These are phyloP conservation scores for Spodoptera frugiperda DNA, from an alignment of 1,140 invertebrate genomes.

Conservation along the genomic window DNA sequence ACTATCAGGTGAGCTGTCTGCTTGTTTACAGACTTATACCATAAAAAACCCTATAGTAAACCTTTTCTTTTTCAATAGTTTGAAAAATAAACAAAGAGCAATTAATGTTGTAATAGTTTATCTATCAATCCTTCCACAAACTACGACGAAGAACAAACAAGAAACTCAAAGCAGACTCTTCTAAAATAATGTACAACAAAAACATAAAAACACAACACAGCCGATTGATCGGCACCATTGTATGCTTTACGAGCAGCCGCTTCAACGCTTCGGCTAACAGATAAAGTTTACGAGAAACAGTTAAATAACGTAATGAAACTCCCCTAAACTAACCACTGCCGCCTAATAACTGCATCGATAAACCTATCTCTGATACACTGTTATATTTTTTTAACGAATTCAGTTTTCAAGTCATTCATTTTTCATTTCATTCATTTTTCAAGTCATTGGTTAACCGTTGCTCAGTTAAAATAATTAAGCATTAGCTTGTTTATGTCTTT, in stretches of 20 bases:
- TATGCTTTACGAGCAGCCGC: conserved; percentile 37
- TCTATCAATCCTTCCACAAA: no score
- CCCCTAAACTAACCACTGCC: conserved; percentile 56
- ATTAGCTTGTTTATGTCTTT: no score
- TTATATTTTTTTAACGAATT: neutral
- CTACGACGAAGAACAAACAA: no score
- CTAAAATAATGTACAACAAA: no score
- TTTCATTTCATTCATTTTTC: neutral
- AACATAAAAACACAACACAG: neutral
- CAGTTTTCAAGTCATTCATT: neutral
- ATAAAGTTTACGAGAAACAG: conserved; percentile 65
- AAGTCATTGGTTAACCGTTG: neutral
- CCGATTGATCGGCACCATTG: conserved; percentile 50
- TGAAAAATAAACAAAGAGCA: no score
- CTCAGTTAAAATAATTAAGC: no score
- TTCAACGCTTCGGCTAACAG: conserved; percentile 48
- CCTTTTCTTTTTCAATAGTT: no score
- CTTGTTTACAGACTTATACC: no score
- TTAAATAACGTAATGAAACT: conserved; percentile 66
- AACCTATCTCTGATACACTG: conserved; percentile 42
- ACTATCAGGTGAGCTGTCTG: no score
- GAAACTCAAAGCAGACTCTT: no score
- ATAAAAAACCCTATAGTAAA: no score
- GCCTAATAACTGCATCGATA: conserved; percentile 54
- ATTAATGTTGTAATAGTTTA: no score